Percentiles rank a stretch among this genome's conserved stretches.
phyloP scores from a whole-genome alignment of 1,140 invertebrate genomes.

The Ruditapes philippinarum region DNA sequence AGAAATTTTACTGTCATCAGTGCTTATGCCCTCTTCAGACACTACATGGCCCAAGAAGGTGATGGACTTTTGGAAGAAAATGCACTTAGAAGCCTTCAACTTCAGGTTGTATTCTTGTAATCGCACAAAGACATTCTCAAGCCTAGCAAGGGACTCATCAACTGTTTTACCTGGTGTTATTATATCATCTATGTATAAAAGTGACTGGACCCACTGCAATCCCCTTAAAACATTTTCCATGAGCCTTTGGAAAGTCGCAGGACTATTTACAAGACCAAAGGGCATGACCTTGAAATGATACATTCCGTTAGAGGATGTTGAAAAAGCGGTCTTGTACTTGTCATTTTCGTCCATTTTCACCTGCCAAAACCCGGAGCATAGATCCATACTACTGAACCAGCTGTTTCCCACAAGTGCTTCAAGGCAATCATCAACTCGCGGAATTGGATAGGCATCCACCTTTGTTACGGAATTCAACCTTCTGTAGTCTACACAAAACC shows the following conservation, averaged over 20 bases:
- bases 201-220: slow-evolving; percentile 46
- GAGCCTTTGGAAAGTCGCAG: slow-evolving; percentile 68
- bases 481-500: background rate
- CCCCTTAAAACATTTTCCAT: slow-evolving; percentile 65
- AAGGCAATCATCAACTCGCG: slow-evolving; percentile 61
- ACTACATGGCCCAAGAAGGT: slow-evolving; percentile 67
- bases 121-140: slow-evolving; percentile 55
- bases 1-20: slow-evolving; percentile 33
- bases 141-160: slow-evolving; percentile 4
- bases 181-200: slow-evolving; percentile 71
- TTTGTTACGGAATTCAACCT: no score
- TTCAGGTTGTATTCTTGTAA: slow-evolving; percentile 52
- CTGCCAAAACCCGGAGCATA: slow-evolving; percentile 78
- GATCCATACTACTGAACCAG: slow-evolving; percentile 23
- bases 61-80: slow-evolving; percentile 63
- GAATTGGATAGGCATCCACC: slow-evolving; percentile 69
- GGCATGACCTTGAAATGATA: slow-evolving; percentile 44
- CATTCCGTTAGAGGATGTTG: background rate
- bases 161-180: slow-evolving; percentile 36
- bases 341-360: slow-evolving; percentile 75
- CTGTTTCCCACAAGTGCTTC: background rate
- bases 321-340: slow-evolving; percentile 80
- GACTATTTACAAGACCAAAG: slow-evolving; percentile 58
- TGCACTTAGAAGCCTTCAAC: slow-evolving; percentile 61
- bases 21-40: slow-evolving; percentile 11